Conservation (phyloP, 1,140 invertebrate genomes). For the Trichonephila inaurata region DNA sequence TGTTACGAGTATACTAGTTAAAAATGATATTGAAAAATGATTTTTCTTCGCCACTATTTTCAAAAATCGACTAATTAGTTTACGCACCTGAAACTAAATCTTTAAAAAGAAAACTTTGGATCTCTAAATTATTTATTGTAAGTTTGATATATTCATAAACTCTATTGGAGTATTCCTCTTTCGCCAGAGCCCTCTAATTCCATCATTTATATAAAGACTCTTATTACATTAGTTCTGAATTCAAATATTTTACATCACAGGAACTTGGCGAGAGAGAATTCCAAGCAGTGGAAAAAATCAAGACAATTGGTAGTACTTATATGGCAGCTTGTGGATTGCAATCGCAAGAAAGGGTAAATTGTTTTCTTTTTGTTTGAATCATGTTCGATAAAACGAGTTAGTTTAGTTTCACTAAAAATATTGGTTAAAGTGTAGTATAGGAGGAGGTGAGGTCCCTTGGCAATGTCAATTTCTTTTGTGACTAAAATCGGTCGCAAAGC, state of each 20-base stretch:
- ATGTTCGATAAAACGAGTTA: background rate
- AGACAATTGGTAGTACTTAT: constrained; percentile 97
- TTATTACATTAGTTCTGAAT: background rate
- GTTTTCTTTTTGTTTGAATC: background rate
- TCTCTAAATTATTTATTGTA: too few relatives aligned
- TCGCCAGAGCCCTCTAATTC: background rate
- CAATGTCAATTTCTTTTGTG: too few relatives aligned
- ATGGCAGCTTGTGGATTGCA: constrained; percentile 96
- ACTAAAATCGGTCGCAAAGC: too few relatives aligned
- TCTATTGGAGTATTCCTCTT: too few relatives aligned
- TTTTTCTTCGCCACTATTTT: too few relatives aligned
- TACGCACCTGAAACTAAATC: too few relatives aligned
- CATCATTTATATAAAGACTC: background rate
- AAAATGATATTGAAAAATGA: too few relatives aligned
- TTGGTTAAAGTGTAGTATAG: background rate
- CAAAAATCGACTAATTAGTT: too few relatives aligned
- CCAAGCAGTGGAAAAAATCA: constrained; percentile 97
- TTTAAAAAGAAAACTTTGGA: too few relatives aligned
- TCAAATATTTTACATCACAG: constrained; percentile 71
- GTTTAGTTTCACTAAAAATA: background rate
- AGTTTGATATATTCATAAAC: too few relatives aligned
- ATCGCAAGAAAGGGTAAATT: constrained; percentile 47
- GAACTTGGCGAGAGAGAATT: constrained; percentile 90
- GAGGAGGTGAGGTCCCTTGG: too few relatives aligned
- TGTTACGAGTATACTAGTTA: too few relatives aligned